Evolutionary conservation across 2,888 invertebrate genomes (phyloP).

Genomic region (Lithophane ornitopus): DNA sequence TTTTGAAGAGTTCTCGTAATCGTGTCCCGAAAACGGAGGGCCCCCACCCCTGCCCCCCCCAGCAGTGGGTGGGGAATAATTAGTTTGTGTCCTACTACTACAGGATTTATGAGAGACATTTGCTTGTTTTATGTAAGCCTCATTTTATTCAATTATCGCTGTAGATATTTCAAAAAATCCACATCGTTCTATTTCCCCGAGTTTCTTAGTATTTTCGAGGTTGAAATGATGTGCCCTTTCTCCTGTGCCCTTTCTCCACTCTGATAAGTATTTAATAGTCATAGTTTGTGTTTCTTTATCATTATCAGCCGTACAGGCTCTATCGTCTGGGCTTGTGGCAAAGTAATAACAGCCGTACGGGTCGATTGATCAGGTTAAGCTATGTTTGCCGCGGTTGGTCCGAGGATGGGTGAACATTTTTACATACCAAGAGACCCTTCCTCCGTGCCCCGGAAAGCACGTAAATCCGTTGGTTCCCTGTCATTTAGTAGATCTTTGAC

Average conservation of each 20-base stretch:
- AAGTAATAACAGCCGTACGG: too few species aligned
- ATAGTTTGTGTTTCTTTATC: background rate
- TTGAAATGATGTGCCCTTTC: background rate
- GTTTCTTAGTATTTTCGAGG: slow-evolving; percentile 10
- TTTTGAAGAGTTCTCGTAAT: slow-evolving; percentile 30
- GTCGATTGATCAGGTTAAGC: too few species aligned
- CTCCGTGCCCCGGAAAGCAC: too few species aligned
- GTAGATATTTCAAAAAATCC: slow-evolving; percentile 11
- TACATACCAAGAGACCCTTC: too few species aligned
- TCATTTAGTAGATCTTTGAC: too few species aligned
- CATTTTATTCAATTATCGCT: slow-evolving; percentile 53
- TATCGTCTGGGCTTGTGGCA: too few species aligned
- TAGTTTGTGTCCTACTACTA: slow-evolving; percentile 57
- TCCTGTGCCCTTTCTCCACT: background rate
- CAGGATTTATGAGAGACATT: slow-evolving; percentile 42
- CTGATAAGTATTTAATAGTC: background rate
- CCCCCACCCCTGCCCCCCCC: slow-evolving; percentile 10
- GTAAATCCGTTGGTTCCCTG: too few species aligned
- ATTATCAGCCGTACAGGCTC: too few species aligned
- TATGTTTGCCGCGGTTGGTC: too few species aligned
- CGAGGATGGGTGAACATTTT: too few species aligned
- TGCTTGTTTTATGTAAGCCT: slow-evolving; percentile 44
- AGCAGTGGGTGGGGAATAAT: slow-evolving; percentile 48
- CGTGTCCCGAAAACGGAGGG: slow-evolving; percentile 20
- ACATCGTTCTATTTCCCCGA: background rate